Percentiles rank a stretch among this genome's conserved stretches.
Evolutionary conservation across 1,140 invertebrate species (phyloP).

Genomic region (Drosophila pseudoobscura): DNA sequence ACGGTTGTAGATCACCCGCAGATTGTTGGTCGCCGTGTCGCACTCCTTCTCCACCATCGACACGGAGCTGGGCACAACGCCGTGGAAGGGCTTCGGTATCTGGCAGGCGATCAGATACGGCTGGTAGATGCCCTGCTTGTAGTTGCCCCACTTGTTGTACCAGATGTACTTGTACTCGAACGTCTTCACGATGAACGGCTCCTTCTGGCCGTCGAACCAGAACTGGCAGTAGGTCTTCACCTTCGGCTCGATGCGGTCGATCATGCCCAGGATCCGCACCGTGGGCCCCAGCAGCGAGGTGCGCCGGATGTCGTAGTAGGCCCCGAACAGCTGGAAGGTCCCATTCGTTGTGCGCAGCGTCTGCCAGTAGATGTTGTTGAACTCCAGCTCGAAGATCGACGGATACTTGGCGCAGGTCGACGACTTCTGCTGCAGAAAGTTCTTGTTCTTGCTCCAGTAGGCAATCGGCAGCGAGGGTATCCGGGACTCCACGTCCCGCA

Average conservation of each 20-base stretch:
- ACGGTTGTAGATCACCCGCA: constrained; percentile 93
- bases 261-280: constrained; percentile 94
- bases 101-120: constrained; percentile 95
- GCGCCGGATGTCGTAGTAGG: constrained; percentile 93
- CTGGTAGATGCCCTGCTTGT: constrained; percentile 95
- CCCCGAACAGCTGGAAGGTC: constrained; percentile 94
- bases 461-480: constrained; percentile 92
- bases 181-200: constrained; percentile 90
- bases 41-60: constrained; percentile 93
- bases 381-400: constrained; percentile 93
- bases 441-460: constrained; percentile 92
- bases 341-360: constrained; percentile 91
- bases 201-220: constrained; percentile 93
- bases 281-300: constrained; percentile 91
- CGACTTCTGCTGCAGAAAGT: constrained; percentile 87
- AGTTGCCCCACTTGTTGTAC: constrained; percentile 97
- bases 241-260: constrained; percentile 93
- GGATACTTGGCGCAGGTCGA: constrained; percentile 92
- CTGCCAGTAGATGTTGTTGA: constrained; percentile 97
- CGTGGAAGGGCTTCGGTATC: constrained; percentile 89
- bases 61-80: constrained; percentile 91
- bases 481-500: constrained; percentile 89
- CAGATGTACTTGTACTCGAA: constrained; percentile 97
- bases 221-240: constrained; percentile 93
- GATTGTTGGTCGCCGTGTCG: constrained; percentile 93